Evolutionary conservation across 2,888 invertebrate species (phyloP), one percentile per base, ranked within the genome.

Genomic region (Tridacna crocea): DNA sequence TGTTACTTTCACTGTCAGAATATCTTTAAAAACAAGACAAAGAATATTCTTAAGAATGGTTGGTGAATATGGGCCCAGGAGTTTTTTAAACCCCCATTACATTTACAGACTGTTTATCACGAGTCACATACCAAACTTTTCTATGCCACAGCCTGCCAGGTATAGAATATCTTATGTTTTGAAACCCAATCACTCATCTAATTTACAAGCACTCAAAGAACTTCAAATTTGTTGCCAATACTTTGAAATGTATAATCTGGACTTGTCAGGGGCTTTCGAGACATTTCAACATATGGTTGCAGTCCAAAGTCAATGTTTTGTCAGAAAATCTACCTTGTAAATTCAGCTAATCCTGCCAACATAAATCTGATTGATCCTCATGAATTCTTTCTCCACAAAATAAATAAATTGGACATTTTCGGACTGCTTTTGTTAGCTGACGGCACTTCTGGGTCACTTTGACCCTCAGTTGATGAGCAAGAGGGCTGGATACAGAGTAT

Each of bases 151-250:
- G 15, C 27, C 48, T 70, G 70, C n/a, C 70, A 70, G 70, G 70
- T 70, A 51, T 70, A 51, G 36, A 15, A 48, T 70, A 70, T 70
- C 70, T 51, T 22, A 70, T 70, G 70, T 70, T 70, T 51, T 70
- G 70, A 70, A 70, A 70, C 51, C 48, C 47, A 51, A 70, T 70
- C 70, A 24, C 26, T 70, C 70, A 70, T 17, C 70, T 51, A 70
- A 70, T 70, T 70, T 70, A 48, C 70, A 70, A 48, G 70, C 47
- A 51, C 24, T 47, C 13, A 17, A 1, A 51, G 70, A 70, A 70
- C 70, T 70, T 70, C 46, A 70, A 46, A 15, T 24, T 24, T 70
- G 70, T 51, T 70, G 51, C 51, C 70, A 36, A 19, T 46, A 46
- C n/a, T 36, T 46, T 66, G n/a, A 46, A 19, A 1, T 19, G 17